phyloP scores from a whole-genome alignment of 1,140 invertebrate genomes.

The fruit fly (Drosophila melanogaster) region Release_6_plus_ISO1_MT NT_033779.5:9193001-9193500 shows the following conservation, averaged over 20 bases:
- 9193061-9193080: conserved; percentile 16
- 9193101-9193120: conserved; percentile 12
- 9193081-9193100: conserved; percentile 1
- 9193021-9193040: not conserved
- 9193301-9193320: conserved; percentile 73
- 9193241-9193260: conserved; percentile 63
- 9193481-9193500: conserved; percentile 9
- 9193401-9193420: conserved; percentile 37
- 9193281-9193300: conserved; percentile 55
- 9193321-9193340: conserved; percentile 38
- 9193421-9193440: conserved; percentile 18
- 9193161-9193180: conserved; percentile 2
- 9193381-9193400: conserved; percentile 38
- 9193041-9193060: conserved; percentile 12
- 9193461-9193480: not conserved
- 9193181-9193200: conserved; percentile 26
- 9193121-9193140: conserved; percentile 2
- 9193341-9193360: conserved; percentile 1
- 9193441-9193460: conserved; percentile 60
- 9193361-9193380: conserved; percentile 20
- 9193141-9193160: conserved; percentile 2
- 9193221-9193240: conserved; percentile 58
- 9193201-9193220: conserved; percentile 51
- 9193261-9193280: conserved; percentile 15
- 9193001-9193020: not conserved